Percentiles rank a stretch among this genome's conserved stretches.
Evolutionary conservation across 2,113 vertebrate genomes (phyloP).

Genomic region (Onychostruthus taczanowskii): DNA sequence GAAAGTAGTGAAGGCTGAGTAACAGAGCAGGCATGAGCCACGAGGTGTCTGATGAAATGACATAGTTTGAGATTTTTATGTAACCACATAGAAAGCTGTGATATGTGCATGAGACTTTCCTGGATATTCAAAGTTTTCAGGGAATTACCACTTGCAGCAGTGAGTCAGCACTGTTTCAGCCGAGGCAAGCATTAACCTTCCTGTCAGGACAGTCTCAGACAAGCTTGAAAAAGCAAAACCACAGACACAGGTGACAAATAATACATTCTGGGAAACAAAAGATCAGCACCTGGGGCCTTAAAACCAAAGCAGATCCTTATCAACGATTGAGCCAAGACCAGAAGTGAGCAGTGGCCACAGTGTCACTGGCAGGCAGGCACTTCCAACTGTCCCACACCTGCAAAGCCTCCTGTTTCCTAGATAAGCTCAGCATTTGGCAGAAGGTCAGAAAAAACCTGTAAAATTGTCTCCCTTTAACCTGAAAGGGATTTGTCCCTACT

Average conservation of each 20-base stretch:
- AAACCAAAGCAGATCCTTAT: not conserved
- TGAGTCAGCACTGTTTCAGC: not conserved
- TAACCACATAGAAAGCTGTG: not conserved
- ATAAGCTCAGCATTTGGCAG: not conserved
- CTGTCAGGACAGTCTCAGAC: not conserved
- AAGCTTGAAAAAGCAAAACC: not conserved
- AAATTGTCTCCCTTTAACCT: not conserved
- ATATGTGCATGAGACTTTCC: not conserved
- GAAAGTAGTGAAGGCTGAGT: not conserved
- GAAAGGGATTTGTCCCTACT: not conserved
- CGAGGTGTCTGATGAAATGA: not conserved
- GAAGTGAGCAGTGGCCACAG: rapidly evolving
- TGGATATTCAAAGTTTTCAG: not conserved
- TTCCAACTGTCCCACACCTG: not conserved
- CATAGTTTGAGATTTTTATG: not conserved
- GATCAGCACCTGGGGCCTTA: not conserved
- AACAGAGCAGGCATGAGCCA: not conserved
- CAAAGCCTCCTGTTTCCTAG: not conserved
- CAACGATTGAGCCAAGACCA: not conserved
- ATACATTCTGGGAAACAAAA: not conserved
- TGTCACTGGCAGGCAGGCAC: not conserved
- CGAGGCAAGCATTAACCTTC: not conserved
- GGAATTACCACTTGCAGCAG: not conserved
- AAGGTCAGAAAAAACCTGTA: not conserved
- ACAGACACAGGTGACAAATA: not conserved